A percentile compares a stretch with the other conserved stretches of the same genome.
These are phyloP conservation scores for Melanostoma scalare DNA, from an alignment of 2,888 invertebrate genomes.

Conservation along the genomic window DNA sequence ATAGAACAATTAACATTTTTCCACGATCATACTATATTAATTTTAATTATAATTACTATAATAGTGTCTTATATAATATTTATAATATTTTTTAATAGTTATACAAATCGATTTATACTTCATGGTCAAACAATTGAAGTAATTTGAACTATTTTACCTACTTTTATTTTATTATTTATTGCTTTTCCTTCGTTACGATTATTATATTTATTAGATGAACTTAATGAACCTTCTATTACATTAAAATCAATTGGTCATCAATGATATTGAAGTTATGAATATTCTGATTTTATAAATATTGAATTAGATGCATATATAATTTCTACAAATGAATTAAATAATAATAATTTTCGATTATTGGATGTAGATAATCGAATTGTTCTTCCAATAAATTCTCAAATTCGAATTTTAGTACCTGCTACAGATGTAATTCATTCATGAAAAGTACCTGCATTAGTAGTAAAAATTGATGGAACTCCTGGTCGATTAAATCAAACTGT, in stretches of 20 bases:
- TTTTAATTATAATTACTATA: conserved; percentile 85
- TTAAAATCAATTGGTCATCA: conserved; percentile 86
- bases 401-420: conserved; percentile 85
- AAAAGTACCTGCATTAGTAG: conserved; percentile 85
- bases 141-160: conserved; percentile 86
- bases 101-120: conserved; percentile 84
- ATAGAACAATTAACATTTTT: conserved; percentile 87
- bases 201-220: conserved; percentile 85
- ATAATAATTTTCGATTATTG: conserved; percentile 84
- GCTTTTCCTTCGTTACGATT: conserved; percentile 85
- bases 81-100: conserved; percentile 84
- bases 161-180: conserved; percentile 85
- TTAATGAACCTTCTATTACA: conserved; percentile 84
- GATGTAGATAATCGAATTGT: conserved; percentile 86
- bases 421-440: conserved; percentile 87
- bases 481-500: conserved; percentile 86
- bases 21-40: conserved; percentile 85
- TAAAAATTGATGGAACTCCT: conserved; percentile 86
- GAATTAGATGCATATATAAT: conserved; percentile 87
- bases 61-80: conserved; percentile 84
- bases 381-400: conserved; percentile 85
- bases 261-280: conserved; percentile 88
- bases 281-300: conserved; percentile 84
- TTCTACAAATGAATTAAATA: conserved; percentile 81
- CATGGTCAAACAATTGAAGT: conserved; percentile 86